Conservation (phyloP, 2,113 vertebrate genomes). For the Ophiodon elongatus region DNA sequence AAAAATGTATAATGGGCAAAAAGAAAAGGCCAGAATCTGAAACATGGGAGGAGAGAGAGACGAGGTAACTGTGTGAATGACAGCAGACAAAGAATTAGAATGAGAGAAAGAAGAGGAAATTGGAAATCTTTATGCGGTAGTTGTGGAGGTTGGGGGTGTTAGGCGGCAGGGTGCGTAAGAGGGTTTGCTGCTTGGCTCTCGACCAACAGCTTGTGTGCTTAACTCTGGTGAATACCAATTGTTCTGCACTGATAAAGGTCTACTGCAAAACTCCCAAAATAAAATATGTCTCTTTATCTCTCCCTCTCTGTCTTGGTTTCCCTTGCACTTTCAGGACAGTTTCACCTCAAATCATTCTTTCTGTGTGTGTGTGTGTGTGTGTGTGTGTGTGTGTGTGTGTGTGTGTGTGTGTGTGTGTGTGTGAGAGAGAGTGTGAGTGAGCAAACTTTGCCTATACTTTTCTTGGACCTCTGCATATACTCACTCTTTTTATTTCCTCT, state of each 20-base stretch:
- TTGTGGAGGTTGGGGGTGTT: slow-evolving; percentile 16
- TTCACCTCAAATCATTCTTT: slow-evolving; percentile 8
- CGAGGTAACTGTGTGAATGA: slow-evolving; percentile 4
- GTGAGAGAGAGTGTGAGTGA: background rate
- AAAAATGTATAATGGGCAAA: slow-evolving; percentile 12
- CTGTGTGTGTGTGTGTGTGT: background rate
- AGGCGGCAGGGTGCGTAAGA: slow-evolving; percentile 19
- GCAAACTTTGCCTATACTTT: slow-evolving; percentile 28
- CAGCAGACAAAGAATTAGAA: slow-evolving; percentile 22
- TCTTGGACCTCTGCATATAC: slow-evolving; percentile 20
- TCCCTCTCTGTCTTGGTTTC: slow-evolving; percentile 17
- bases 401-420: slow-evolving; percentile 13
- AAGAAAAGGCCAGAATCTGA: slow-evolving; percentile 1
- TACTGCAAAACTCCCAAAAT: slow-evolving; percentile 28
- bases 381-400: slow-evolving; percentile 3
- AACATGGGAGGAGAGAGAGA: background rate
- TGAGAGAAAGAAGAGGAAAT: slow-evolving; percentile 19
- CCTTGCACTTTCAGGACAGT: background rate
- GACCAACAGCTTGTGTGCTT: slow-evolving; percentile 68
- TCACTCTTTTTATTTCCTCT: slow-evolving; percentile 27
- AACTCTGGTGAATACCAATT: slow-evolving; percentile 70
- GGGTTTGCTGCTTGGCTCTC: slow-evolving; percentile 48
- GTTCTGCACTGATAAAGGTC: slow-evolving; percentile 51
- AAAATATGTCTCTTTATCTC: slow-evolving; percentile 36
- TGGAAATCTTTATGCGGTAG: background rate